Evolutionary conservation across 1,140 invertebrate genomes (phyloP), one percentile per base, ranked within the genome.

Genomic region (Pogonomyrmex californicus): DNA sequence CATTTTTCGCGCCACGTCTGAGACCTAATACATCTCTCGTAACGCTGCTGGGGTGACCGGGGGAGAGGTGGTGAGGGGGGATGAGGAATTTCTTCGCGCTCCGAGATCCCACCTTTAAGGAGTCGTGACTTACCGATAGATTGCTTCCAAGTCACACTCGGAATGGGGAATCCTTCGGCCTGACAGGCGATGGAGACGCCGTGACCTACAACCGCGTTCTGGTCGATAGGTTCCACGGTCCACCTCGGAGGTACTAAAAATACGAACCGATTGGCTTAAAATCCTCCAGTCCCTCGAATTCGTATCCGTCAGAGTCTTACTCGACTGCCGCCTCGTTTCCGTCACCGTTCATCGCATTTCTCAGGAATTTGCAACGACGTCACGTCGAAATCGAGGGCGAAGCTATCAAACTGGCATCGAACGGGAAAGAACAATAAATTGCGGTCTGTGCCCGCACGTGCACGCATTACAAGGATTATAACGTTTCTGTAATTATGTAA

Each of bases 121-220:
- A 78, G 44, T 68, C 65, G 70, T 87, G 91, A 88, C 96, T 95
- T 96, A 97, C 97, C 97, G 83, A 98, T 97, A 86, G 98, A 97
- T 96, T 98, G 98, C 92, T 97, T 98, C 99, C 99, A 99, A 41
- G 97, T 97, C 66, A 99, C 97, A 2, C 96, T 96, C 1, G 98
- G 98, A 89, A 97, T 97, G 0, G 99, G 99, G 93, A 98, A 98
- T 51, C 98, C 99, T 86, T 98, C 97, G 0, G 98, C 98, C 94
- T 98, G 97, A 93, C 99, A 99, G 93, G 98, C 97, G n/a, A 99
- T 95, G 33, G 97, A 97, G n/a, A 98, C 97, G 92, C 97, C 97
- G 90, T 98, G 96, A 49, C 98, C 97, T 17, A 98, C 97, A 78
- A 98, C 97, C 10, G 98, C 98, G 89, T 97, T 98, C 23, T 97